phyloP scores from a whole-genome alignment of 2,888 invertebrate species.

The Junonia oenone region DNA sequence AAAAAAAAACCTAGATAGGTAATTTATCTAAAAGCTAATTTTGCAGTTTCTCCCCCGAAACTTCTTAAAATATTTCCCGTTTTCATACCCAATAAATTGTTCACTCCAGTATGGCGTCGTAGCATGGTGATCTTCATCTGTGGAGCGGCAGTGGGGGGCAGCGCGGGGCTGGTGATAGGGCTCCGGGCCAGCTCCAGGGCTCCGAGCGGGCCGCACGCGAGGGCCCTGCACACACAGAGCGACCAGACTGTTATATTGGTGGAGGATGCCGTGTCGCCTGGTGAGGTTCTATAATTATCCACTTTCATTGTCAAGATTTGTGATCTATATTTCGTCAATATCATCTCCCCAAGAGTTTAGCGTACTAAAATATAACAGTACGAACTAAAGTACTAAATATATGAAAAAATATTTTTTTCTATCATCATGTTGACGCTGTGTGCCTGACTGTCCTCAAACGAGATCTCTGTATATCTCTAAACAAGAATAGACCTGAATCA shows the following conservation, averaged over 20 bases:
- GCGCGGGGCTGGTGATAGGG: constrained; percentile 54
- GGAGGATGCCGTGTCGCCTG: constrained; percentile 61
- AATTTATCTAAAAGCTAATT: neutral
- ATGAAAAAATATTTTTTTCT: too few relatives aligned
- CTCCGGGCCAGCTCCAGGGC: constrained; percentile 43
- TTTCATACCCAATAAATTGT: too few relatives aligned
- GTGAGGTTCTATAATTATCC: constrained; percentile 32
- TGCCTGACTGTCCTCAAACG: too few relatives aligned
- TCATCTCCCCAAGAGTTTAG: too few relatives aligned
- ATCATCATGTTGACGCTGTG: too few relatives aligned
- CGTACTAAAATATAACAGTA: too few relatives aligned
- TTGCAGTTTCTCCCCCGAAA: neutral
- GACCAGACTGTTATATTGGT: constrained; percentile 67
- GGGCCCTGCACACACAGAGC: constrained; percentile 59
- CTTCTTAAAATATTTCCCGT: neutral
- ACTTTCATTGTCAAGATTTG: too few relatives aligned
- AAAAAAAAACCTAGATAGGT: too few relatives aligned
- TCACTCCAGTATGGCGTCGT: constrained; percentile 63
- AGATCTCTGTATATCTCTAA: too few relatives aligned
- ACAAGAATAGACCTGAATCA: too few relatives aligned
- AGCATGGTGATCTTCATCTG: constrained; percentile 62
- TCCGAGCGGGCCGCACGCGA: constrained; percentile 53
- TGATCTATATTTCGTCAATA: neutral
- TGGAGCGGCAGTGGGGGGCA: constrained; percentile 54
- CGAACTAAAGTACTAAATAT: too few relatives aligned